A percentile compares a stretch with the other conserved stretches of the same genome.
Evolutionary conservation across 2,888 invertebrate species (phyloP).

Genomic region (Thecocarcelia acutangulata): DNA sequence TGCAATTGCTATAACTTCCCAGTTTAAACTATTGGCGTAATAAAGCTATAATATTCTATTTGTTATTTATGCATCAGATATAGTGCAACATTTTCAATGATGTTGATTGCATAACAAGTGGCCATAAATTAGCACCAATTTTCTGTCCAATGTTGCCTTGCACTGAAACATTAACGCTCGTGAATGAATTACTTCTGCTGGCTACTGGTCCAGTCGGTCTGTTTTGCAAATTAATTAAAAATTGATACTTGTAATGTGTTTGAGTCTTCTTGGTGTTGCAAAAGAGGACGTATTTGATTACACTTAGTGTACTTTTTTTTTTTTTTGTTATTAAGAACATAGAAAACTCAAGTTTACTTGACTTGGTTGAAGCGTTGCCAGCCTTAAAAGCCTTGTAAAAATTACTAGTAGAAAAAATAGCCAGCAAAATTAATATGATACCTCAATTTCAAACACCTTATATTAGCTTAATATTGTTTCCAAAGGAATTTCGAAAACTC

Average conservation of each 20-base stretch:
- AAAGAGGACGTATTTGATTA: constrained; percentile 25
- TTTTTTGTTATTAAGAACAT: too few species aligned
- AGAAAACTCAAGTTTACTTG: too few species aligned
- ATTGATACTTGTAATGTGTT: constrained; percentile 4
- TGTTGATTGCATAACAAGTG: constrained; percentile 60
- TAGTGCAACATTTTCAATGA: constrained; percentile 44
- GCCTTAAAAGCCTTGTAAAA: too few species aligned
- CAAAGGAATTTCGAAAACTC: too few species aligned
- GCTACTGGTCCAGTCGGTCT: background rate
- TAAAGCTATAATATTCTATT: constrained; percentile 58
- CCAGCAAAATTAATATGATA: too few species aligned
- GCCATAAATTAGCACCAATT: constrained; percentile 64
- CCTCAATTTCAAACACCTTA: too few species aligned
- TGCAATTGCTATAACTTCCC: background rate
- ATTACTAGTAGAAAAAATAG: too few species aligned
- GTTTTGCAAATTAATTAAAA: constrained; percentile 47
- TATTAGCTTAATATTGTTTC: too few species aligned
- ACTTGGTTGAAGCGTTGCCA: too few species aligned
- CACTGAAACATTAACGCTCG: constrained; percentile 1
- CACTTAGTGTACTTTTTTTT: background rate
- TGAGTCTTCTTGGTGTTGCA: constrained; percentile 6
- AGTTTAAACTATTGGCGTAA: constrained; percentile 41
- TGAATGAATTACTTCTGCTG: constrained; percentile 3
- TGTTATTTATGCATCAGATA: constrained; percentile 64
- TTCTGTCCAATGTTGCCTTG: constrained; percentile 31